These are phyloP conservation scores for Mastomys coucha DNA, from an alignment of 2,113 vertebrate species.

Conservation along the genomic window DNA sequence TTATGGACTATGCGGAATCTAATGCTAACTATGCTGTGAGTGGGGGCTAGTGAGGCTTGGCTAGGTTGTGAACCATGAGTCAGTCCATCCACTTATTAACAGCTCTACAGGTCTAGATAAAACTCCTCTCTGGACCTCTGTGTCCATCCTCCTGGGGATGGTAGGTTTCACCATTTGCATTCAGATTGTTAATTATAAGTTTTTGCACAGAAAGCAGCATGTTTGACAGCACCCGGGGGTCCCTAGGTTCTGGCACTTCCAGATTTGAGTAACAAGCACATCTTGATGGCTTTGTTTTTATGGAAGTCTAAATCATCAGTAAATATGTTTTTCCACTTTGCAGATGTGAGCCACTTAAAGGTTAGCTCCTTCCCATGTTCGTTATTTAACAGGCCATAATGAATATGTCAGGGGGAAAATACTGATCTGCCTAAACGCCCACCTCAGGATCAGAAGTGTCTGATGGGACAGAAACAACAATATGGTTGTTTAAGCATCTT, in stretches of 20 bases:
- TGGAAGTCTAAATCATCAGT: slow-evolving; percentile 42
- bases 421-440: background rate
- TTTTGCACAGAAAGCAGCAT: fast-evolving
- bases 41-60: background rate
- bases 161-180: fast-evolving
- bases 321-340: slow-evolving; percentile 47
- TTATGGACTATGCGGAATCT: slow-evolving; percentile 74
- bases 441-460: slow-evolving; percentile 43
- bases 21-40: slow-evolving; percentile 48
- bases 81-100: background rate
- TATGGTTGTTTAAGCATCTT: slow-evolving; percentile 52
- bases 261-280: fast-evolving
- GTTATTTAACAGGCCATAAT: slow-evolving; percentile 39
- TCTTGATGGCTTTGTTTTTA: background rate
- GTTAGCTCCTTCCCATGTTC: slow-evolving; percentile 55
- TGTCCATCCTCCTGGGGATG: background rate
- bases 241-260: background rate
- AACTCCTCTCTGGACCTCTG: background rate
- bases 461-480: slow-evolving; percentile 4
- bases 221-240: background rate
- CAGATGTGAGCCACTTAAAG: slow-evolving; percentile 54
- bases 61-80: background rate
- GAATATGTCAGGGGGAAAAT: background rate
- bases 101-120: background rate
- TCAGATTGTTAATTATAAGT: background rate